Evolutionary conservation across 2,888 invertebrate species (phyloP), one percentile per base, ranked within the genome.

Genomic region (Platycheirus rosarum): DNA sequence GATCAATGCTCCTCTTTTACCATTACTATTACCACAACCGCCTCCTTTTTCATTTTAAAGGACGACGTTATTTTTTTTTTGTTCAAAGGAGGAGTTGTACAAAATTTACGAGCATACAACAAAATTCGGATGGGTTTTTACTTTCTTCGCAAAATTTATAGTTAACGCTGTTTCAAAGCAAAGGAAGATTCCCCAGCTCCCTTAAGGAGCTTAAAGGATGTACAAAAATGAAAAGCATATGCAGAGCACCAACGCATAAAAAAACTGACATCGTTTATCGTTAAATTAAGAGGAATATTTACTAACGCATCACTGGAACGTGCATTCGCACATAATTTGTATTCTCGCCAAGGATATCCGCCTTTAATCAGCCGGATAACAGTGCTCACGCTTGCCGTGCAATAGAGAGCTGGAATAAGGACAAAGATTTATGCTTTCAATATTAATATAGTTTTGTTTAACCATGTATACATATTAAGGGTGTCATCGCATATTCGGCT

Each of bases 321-420:
- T 79, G 69, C 55, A 63, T 65, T 79, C 69, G 69, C 79, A 79
- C 74, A 69, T 79, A 79, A 79, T 79, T 74, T 70, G 46, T 44
- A 60, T 60, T 74, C 53, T 20, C 46, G 37, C 32, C 75, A 80
- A 80, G 63, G 65, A 80, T 35, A 35, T 74, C 35, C 57, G 46
- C 16, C 16, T 40, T 32, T 48, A 76, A 69, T 73, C 66, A 49
- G 26, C n/a, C 51, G 49, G 37, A 65, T 60, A 46, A 29, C 20
- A 5, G 51, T 37, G 46, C 49, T 42, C 18, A 26, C 9, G 35
- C 66, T 26, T 20, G 13, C n/a, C 2, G 20, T 0, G 16, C n/a
- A 1, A n/a, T 14, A 32, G 14, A 2, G n/a, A 5, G 1, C 2
- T 8, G 8, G 7, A 2, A 0, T 8, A 49, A 35, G 20, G n/a